Conservation (phyloP, 2,888 invertebrate species). For the Leptinotarsa haldemani region DNA sequence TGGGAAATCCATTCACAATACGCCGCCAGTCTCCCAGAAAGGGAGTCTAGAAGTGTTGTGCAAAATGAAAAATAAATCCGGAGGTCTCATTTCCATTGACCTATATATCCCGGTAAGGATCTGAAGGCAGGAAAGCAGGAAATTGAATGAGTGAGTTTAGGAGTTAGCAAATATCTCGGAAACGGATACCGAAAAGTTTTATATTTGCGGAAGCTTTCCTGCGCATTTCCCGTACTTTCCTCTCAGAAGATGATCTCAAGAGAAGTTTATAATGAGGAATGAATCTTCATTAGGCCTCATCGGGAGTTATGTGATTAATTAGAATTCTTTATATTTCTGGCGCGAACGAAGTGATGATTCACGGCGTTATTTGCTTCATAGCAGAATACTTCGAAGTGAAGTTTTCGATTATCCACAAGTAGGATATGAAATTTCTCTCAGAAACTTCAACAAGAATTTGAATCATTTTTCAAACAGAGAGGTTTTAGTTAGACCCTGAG, state of each 20-base stretch:
- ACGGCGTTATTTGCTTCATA: background rate
- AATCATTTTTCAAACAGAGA: too few species aligned
- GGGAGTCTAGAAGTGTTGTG: conserved; percentile 21
- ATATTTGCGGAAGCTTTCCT: conserved; percentile 14
- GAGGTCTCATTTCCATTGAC: conserved; percentile 23
- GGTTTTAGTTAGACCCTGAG: too few species aligned
- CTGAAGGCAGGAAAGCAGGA: conserved; percentile 19
- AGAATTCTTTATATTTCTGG: background rate
- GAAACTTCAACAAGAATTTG: background rate
- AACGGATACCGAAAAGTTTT: conserved; percentile 18
- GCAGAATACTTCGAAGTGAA: background rate
- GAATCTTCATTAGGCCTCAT: conserved; percentile 4
- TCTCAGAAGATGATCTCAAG: background rate
- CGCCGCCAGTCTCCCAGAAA: conserved; percentile 5
- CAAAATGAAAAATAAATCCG: conserved; percentile 20
- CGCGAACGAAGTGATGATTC: conserved; percentile 1
- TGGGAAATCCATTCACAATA: conserved; percentile 17
- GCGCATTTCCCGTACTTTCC: background rate
- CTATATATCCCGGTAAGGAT: conserved; percentile 20
- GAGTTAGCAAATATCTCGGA: conserved; percentile 20
- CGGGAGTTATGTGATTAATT: conserved; percentile 7
- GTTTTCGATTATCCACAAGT: too few species aligned
- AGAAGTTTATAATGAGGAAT: conserved; percentile 11
- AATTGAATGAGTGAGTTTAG: conserved; percentile 33
- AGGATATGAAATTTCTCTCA: background rate